phyloP scores from a whole-genome alignment of 2,888 invertebrate species.

The Acanthoscelides obtectus region DNA sequence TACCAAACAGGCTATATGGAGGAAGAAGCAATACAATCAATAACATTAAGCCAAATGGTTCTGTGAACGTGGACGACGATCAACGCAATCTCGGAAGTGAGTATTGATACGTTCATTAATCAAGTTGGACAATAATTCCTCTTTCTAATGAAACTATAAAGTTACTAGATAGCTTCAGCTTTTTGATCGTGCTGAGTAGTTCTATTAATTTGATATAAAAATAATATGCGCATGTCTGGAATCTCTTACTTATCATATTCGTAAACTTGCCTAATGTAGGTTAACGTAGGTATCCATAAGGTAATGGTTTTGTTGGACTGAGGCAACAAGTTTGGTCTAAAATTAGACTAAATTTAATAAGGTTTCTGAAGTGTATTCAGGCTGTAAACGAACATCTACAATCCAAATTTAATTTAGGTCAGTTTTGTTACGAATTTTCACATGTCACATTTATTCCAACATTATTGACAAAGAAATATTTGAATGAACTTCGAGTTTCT shows the following conservation, averaged over 20 bases:
- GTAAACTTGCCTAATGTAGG: background rate
- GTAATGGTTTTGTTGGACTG: background rate
- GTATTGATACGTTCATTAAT: constrained; percentile 22
- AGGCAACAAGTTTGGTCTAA: background rate
- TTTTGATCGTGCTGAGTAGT: background rate
- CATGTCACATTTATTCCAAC: too few relatives aligned
- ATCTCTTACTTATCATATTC: background rate
- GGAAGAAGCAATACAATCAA: constrained; percentile 39
- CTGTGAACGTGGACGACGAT: constrained; percentile 37
- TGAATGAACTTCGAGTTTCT: too few relatives aligned
- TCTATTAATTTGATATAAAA: background rate
- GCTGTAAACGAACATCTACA: too few relatives aligned
- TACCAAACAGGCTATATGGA: constrained; percentile 43
- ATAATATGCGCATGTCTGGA: background rate
- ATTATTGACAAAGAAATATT: too few relatives aligned
- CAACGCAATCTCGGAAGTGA: constrained; percentile 44
- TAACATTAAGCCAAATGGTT: constrained; percentile 36
- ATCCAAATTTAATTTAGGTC: too few relatives aligned
- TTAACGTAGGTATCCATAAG: background rate
- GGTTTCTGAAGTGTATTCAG: too few relatives aligned
- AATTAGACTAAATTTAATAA: too few relatives aligned
- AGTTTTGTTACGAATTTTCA: too few relatives aligned
- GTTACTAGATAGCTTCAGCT: background rate
- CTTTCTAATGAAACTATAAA: background rate
- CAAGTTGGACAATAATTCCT: background rate